Evolutionary conservation across 2,888 invertebrate species (phyloP), one percentile per base, ranked within the genome.

Genomic region (Camptogramma bilineatum): DNA sequence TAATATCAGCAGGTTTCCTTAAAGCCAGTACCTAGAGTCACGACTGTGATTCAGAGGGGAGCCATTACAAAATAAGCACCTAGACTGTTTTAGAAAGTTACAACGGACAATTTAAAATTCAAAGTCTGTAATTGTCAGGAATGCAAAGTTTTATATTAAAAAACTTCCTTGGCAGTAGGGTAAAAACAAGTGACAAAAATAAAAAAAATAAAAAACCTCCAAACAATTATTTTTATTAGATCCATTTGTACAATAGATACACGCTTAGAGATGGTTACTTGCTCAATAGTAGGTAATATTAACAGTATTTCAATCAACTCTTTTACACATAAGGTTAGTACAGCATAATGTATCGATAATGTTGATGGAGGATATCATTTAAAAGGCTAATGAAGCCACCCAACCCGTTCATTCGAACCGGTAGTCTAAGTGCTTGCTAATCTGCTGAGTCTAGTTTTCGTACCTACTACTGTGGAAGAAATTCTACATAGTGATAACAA

Each of bases 51-150:
- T 16, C 44, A 28, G 24, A 4, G 34, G 53, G 52, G 48, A 51
- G 52, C 62, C 34, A 44, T 61, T 61, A 17, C 62, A 21, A 59
- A 63, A 62, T 62, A 47, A 52, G 50, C 31, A 47, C 48, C 44
- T 47, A 54, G n/a, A 31, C 18, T 28, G 53, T 24, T 44, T 58
- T 54, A 54, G 50, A 63, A 47, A 60, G 52, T 52, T 46, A 47
- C 46, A 21, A 39, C 13, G 13, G 9, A 19, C 19, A 19, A 34
- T 1, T 31, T 51, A 31, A 34, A 13, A 52, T 19, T 19, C 19
- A 39, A 34, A 28, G 13, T 13, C n/a, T n/a, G n/a, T n/a, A n/a
- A n/a, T n/a, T n/a, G n/a, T n/a, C n/a, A n/a, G n/a, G n/a, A n/a
- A n/a, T 39, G n/a, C 39, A 39, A 39, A 34, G 34, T 34, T 34